Percentiles rank a stretch among this genome's conserved stretches.
Conservation (phyloP, 1,140 invertebrate species). For the Coelopa frigida region DNA sequence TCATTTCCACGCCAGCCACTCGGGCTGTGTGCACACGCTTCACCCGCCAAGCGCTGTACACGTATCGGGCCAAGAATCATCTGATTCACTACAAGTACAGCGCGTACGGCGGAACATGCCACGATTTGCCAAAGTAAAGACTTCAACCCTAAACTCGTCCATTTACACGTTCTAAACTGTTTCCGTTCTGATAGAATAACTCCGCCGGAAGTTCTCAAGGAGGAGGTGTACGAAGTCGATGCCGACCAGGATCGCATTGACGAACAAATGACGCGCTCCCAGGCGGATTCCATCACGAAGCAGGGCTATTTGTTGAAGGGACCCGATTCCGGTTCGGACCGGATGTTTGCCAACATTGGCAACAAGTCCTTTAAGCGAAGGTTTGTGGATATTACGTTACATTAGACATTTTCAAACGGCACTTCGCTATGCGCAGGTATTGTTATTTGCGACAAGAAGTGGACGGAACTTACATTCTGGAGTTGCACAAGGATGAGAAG, state of each 20-base stretch:
- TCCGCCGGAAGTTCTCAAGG: constrained; percentile 55
- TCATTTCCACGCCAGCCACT: constrained; percentile 2
- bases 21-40: constrained; percentile 56
- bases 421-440: constrained; percentile 55
- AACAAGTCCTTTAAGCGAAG: constrained; percentile 83
- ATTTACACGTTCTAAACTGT: neutral
- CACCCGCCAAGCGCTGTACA: constrained; percentile 78
- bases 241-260: constrained; percentile 75
- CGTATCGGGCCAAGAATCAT: constrained; percentile 80
- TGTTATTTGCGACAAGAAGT: constrained; percentile 82
- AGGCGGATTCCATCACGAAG: constrained; percentile 70
- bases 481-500: constrained; percentile 88
- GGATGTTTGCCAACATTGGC: constrained; percentile 78
- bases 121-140: constrained; percentile 74
- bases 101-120: constrained; percentile 73
- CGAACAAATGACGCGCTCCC: constrained; percentile 59
- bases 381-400: constrained; percentile 5
- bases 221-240: constrained; percentile 82
- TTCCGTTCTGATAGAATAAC: constrained; percentile 18
- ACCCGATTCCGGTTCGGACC: constrained; percentile 73
- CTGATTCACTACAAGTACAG: constrained; percentile 83
- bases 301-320: constrained; percentile 86
- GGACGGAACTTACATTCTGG: constrained; percentile 83
- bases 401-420: neutral
- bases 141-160: neutral